Conservation (phyloP, 2,113 vertebrate genomes). For the Catharus fuscescens region DNA sequence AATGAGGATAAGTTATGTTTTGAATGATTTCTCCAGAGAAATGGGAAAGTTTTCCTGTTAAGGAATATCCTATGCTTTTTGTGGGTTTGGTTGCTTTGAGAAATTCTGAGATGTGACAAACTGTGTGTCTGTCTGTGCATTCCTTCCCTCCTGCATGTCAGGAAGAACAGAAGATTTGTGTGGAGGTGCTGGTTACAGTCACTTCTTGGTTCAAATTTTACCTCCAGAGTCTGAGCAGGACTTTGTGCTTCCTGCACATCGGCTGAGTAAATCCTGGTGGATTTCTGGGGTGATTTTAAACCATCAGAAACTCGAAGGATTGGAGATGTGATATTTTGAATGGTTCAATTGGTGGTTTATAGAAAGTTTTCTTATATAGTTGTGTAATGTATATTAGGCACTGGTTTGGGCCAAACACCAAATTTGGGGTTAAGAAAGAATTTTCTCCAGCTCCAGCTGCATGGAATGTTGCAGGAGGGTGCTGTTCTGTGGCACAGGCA, state of each 20-base stretch:
- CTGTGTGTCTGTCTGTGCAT: not conserved
- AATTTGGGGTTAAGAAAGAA: not conserved
- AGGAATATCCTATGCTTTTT: rapidly evolving
- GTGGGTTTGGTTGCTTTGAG: not conserved
- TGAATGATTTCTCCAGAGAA: not conserved
- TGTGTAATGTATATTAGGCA: rapidly evolving
- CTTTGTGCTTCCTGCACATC: not conserved
- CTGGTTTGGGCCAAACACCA: not conserved
- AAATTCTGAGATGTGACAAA: not conserved
- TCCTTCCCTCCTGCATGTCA: rapidly evolving
- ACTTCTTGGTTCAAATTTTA: not conserved
- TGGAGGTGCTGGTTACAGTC: not conserved
- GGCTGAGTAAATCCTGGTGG: not conserved
- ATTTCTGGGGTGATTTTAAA: not conserved
- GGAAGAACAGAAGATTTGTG: not conserved
- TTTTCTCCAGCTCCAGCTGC: not conserved
- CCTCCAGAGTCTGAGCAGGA: not conserved
- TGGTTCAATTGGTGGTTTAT: rapidly evolving
- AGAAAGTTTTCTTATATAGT: not conserved
- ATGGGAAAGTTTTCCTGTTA: not conserved
- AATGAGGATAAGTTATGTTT: not conserved
- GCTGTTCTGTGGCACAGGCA: not conserved
- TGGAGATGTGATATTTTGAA: not conserved
- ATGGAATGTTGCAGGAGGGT: not conserved
- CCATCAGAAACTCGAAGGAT: not conserved